Base-by-base conservation (phyloP, 2,797 vertebrate species). In the Limosa lapponica region DNA sequence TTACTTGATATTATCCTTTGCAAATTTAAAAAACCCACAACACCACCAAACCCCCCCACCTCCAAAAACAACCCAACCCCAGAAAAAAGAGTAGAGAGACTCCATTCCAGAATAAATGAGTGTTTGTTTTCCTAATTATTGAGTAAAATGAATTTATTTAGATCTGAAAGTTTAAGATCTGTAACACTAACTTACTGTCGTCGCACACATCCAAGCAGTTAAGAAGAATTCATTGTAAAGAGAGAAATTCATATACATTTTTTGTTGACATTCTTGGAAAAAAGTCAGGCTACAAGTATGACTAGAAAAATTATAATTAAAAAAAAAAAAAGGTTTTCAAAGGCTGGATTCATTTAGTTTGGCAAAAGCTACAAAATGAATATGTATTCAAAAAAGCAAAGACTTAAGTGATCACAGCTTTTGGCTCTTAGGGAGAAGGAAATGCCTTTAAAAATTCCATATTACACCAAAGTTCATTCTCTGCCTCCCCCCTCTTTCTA, bases 281-380 rank as follows among this genome's bases (percentile, higher is more conserved):
- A 70, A 80, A 87, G 83, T 97, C 95, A 97, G 82, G 93, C 90
- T 89, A 90, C 30, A 81, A 95, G 80, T 86, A 93, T 67, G 57
- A 74, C 67, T 19, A 34, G 66, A 82, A 64, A 87, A 96, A 93
- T 93, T 79, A 27, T 18, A 48, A 59, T 52, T 28, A 28, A 51
- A 30, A 52, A 52, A 51, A 49, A 51, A 65, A 52, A 94, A 10
- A 51, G 30, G 41, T 61, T 95, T 97, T 97, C 95, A 97, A 92
- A 96, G 96, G 94, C 95, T 84, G 93, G 78, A 97, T 93, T 98
- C 82, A 97, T 98, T 98, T 98, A 93, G 95, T 93, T 98, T 98
- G 97, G 97, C 97, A 97, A 96, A 92, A 95, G 96, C 97, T 96
- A 94, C 94, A 97, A 96, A 97, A 98, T 97, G 94, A 97, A 96